Base-by-base conservation (phyloP, 1,140 invertebrate genomes). In the Hycleus phaleratus region DNA sequence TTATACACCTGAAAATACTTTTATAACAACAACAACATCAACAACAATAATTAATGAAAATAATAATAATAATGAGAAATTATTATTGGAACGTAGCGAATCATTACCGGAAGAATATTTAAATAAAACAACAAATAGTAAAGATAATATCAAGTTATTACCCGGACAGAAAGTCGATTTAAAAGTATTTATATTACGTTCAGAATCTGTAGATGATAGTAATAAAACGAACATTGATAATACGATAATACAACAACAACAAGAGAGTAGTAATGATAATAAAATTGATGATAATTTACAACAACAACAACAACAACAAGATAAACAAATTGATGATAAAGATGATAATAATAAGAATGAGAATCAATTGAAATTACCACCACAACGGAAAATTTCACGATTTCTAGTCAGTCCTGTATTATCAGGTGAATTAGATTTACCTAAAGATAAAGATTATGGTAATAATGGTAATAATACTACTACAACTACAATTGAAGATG, bases 331-430 rank as follows among this genome's bases (percentile, higher is more conserved):
- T 32, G 47, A 60, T 45, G 48, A 48, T 4, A 57, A 59, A 54
- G 60, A 52, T 43, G 38, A 4, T 2, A 44, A 5, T 25, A 38
- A 32, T 24, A 26, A 46, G 1, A 18, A 50, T 2, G 11, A 18
- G 48, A 38, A 39, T 18, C 26, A 38, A 50, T 38, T 32, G 18
- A 47, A 56, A 32, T 26, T 24, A 26, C 56, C 4, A 8, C 81
- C 84, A 50, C 77, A 81, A 58, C 74, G 86, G 49, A 88, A 88
- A 72, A 85, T 90, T 64, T 90, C 87, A 32, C 76, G 87, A 45
- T 90, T 91, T 74, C 77, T 89, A 70, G 87, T 91, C 49, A 90
- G 86, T 73, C 85, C 87, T 43, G 86, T 89, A 3, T 72, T 84
- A 61, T 73, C 79, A 64, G 74, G 78, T 68, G 73, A 74, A 59